Evolutionary conservation across 2,888 invertebrate genomes (phyloP).

Genomic region (Megalurothrips usitatus): DNA sequence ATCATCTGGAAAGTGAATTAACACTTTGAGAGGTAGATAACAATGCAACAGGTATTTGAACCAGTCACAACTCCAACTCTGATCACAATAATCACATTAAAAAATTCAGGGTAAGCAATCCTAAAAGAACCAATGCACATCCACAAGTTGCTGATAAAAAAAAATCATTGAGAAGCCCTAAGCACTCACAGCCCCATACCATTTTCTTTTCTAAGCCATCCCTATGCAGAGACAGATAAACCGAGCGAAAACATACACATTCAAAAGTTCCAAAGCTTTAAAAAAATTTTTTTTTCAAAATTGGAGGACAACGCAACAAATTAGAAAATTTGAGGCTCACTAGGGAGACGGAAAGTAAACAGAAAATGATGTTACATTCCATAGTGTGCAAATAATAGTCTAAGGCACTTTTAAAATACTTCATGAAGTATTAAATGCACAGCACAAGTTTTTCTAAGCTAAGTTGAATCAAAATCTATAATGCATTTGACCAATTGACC

Average conservation of each 20-base stretch:
- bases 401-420: constrained; percentile 19
- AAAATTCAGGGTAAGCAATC: not conserved
- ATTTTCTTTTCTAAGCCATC: not conserved
- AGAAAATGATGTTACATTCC: not conserved
- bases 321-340: not conserved
- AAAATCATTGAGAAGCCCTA: not conserved
- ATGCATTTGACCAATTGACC: not conserved
- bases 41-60: not conserved
- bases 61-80: not conserved
- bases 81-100: constrained; percentile 6
- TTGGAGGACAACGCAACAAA: not conserved
- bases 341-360: not conserved
- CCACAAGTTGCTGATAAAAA: constrained; percentile 13
- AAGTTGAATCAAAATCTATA: not conserved
- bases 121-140: not conserved
- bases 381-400: not conserved
- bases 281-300: not conserved
- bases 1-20: not conserved
- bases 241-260: not conserved
- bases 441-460: not conserved
- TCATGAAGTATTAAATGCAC: not conserved
- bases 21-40: constrained; percentile 10
- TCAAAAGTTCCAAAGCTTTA: not conserved
- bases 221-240: not conserved
- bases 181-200: not conserved